phyloP scores from a whole-genome alignment of 1,140 invertebrate species.

The Triops longicaudatus region DNA sequence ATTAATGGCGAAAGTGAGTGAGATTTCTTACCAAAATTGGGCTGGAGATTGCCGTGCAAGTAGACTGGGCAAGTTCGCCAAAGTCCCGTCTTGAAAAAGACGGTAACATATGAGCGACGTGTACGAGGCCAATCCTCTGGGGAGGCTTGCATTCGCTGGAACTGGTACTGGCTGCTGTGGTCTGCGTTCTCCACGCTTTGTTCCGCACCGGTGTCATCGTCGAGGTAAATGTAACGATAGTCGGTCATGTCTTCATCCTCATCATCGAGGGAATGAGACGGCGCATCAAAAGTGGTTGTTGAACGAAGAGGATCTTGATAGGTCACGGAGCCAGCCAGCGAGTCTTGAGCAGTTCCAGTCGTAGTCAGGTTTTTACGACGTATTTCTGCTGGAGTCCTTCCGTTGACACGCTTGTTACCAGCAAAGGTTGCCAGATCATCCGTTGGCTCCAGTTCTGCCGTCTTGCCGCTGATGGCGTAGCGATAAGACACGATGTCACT shows the following conservation, averaged over 20 bases:
- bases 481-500: constrained; percentile 11
- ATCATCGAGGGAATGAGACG: constrained; percentile 9
- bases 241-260: neutral
- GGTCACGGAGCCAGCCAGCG: neutral
- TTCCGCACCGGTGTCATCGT: neutral
- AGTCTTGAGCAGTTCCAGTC: neutral
- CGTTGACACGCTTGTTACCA: neutral
- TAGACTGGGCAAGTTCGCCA: constrained; percentile 23
- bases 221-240: neutral
- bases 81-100: constrained; percentile 26
- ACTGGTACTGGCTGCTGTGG: constrained; percentile 2
- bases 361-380: neutral
- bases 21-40: constrained; percentile 21
- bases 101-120: constrained; percentile 18
- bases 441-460: neutral
- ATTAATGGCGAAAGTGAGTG: neutral
- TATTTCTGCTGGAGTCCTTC: neutral
- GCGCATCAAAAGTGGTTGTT: neutral
- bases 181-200: neutral
- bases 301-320: neutral
- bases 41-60: constrained; percentile 20
- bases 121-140: neutral
- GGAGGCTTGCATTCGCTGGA: neutral
- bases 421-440: neutral
- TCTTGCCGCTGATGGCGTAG: constrained; percentile 3